Evolutionary conservation across 2,113 vertebrate species (phyloP), one percentile per base, ranked within the genome.

Genomic region (Xenotilapia caudafasciata): DNA sequence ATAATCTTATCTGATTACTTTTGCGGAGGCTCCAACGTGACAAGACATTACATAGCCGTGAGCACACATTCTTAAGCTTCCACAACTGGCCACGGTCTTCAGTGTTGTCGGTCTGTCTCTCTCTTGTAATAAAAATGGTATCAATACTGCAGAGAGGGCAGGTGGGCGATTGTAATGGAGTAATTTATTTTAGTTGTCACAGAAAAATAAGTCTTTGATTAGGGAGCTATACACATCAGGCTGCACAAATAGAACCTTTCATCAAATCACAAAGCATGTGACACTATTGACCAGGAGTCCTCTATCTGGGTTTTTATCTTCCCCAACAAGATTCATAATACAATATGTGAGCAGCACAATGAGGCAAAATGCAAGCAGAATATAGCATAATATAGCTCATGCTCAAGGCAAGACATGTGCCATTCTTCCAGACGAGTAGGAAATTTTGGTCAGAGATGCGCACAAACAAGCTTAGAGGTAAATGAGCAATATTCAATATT

Each of bases 171-270:
- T 94, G 93, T 96, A 95, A 96, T 96, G 85, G 94, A 90, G 94
- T 96, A 88, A 96, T 96, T 95, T 96, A 95, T 96, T 96, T 96
- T 81, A 93, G 93, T 95, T 95, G 95, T 95, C 95, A 95, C 90
- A 95, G 93, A 95, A 93, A 96, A 94, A 95, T 94, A 95, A 93
- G 92, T 95, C 92, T 93, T 94, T 95, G 94, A 94, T 95, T 94
- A 94, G 91, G 92, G 92, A 92, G 92, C 88, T 80, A 75, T 84
- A 90, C 93, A 92, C 94, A 93, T 88, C 92, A 89, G 89, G 90
- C 89, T 89, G 83, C 92, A 91, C 92, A 96, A 94, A 95, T 95
- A 93, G 89, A 95, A 93, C 89, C 92, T 95, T 95, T 93, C 93
- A 96, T 96, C 95, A 96, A 96, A 95, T 92, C 94, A 95, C 94